phyloP scores from a whole-genome alignment of 1,140 invertebrate genomes.

The Tetraneura akinire region DNA sequence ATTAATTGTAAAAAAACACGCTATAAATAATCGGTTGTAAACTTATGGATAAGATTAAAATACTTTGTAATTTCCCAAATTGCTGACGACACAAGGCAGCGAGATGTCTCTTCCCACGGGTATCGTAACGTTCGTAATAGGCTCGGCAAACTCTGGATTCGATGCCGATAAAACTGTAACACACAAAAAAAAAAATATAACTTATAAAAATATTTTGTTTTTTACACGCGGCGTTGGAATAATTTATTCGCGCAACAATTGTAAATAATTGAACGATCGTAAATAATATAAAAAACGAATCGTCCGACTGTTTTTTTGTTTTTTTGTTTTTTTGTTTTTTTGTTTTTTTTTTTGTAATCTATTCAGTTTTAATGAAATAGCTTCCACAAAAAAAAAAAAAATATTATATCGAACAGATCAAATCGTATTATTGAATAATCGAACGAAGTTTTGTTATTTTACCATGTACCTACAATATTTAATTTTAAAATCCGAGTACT shows the following conservation, averaged over 20 bases:
- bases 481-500: no score
- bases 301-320: background rate
- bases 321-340: no score
- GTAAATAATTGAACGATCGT: constrained; percentile 35
- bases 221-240: background rate
- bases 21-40: constrained; percentile 58
- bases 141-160: constrained; percentile 80
- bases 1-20: no score
- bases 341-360: constrained; percentile 22
- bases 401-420: background rate
- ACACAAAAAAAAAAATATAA: constrained; percentile 55
- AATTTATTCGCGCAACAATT: constrained; percentile 41
- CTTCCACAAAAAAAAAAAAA: background rate
- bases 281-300: constrained; percentile 26
- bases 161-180: constrained; percentile 73
- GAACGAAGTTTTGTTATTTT: background rate
- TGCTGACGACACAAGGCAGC: constrained; percentile 83
- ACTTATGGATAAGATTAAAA: constrained; percentile 45
- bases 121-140: constrained; percentile 85
- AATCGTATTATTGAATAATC: background rate
- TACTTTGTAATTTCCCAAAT: constrained; percentile 81
- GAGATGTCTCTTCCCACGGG: constrained; percentile 83
- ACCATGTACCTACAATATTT: no score
- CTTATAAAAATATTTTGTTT: background rate
- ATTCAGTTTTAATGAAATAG: constrained; percentile 44